phyloP scores from a whole-genome alignment of 2,113 vertebrate species.

The Cichladusa arquata region DNA sequence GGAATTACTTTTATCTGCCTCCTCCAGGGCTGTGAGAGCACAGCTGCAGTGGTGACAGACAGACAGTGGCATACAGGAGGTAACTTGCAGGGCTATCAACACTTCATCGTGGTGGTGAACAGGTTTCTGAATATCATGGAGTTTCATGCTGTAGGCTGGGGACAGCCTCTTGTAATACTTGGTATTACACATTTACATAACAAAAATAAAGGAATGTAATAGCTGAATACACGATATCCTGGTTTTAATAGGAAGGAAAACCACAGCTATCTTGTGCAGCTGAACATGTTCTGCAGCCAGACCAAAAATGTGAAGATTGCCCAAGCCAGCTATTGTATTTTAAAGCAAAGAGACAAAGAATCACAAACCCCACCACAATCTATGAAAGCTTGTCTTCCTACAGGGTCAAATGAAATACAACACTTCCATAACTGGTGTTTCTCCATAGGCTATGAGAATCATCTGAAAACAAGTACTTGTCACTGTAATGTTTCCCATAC shows the following conservation, averaged over 20 bases:
- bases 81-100: not conserved
- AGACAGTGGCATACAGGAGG: not conserved
- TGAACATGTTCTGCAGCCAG: not conserved
- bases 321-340: slow-evolving; percentile 53
- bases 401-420: not conserved
- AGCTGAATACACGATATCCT: slow-evolving; percentile 29
- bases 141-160: not conserved
- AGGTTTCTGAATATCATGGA: not conserved
- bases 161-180: not conserved
- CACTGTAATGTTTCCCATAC: not conserved
- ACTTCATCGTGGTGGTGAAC: not conserved
- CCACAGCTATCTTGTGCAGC: slow-evolving; percentile 26
- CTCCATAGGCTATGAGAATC: not conserved
- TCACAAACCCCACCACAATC: not conserved
- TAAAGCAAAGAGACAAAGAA: not conserved
- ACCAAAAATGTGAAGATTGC: slow-evolving; percentile 51
- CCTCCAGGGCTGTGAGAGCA: not conserved
- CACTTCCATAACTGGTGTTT: slow-evolving; percentile 62
- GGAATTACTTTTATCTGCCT: not conserved
- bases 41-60: rapidly evolving
- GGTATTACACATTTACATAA: not conserved
- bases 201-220: slow-evolving; percentile 16
- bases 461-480: not conserved
- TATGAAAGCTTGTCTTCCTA: not conserved
- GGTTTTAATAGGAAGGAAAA: slow-evolving; percentile 39